phyloP scores from a whole-genome alignment of 2,113 vertebrate genomes.

The Paraplagusia blochii region DNA sequence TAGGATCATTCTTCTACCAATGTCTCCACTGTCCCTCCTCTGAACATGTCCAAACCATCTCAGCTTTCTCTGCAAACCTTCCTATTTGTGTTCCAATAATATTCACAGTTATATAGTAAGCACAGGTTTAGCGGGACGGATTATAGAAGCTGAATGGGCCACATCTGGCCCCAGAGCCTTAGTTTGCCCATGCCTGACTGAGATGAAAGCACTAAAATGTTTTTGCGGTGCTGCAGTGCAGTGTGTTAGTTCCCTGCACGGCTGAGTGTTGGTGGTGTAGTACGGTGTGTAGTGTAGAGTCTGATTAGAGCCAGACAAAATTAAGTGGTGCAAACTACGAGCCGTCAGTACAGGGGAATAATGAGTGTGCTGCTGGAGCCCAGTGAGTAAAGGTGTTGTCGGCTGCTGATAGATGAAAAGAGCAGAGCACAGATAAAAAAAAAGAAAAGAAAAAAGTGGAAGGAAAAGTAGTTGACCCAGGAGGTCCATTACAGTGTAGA shows the following conservation, averaged over 20 bases:
- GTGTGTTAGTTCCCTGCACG: constrained; percentile 5
- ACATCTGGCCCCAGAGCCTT: too few relatives aligned
- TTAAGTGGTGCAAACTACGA: constrained; percentile 62
- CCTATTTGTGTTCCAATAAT: too few relatives aligned
- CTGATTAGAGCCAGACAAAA: constrained; percentile 61
- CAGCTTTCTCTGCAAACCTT: too few relatives aligned
- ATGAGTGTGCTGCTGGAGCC: constrained; percentile 19
- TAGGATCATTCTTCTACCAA: too few relatives aligned
- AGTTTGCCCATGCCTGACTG: too few relatives aligned
- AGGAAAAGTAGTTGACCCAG: constrained; percentile 64
- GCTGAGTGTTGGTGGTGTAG: constrained; percentile 26
- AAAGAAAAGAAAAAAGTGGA: constrained; percentile 32
- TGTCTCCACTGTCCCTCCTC: too few relatives aligned
- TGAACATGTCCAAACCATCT: too few relatives aligned
- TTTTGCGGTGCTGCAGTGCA: neutral
- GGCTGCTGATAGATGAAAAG: constrained; percentile 59
- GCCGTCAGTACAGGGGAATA: constrained; percentile 54
- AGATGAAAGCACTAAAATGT: too few relatives aligned
- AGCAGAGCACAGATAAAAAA: constrained; percentile 51
- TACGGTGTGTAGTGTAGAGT: neutral
- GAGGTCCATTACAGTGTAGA: constrained; percentile 79
- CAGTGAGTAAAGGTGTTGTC: constrained; percentile 50
- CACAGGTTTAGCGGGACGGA: too few relatives aligned
- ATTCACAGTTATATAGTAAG: too few relatives aligned
- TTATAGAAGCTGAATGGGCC: too few relatives aligned